Evolutionary conservation across 2,888 invertebrate genomes (phyloP).

Genomic region (Prostheceraeus crozeri): DNA sequence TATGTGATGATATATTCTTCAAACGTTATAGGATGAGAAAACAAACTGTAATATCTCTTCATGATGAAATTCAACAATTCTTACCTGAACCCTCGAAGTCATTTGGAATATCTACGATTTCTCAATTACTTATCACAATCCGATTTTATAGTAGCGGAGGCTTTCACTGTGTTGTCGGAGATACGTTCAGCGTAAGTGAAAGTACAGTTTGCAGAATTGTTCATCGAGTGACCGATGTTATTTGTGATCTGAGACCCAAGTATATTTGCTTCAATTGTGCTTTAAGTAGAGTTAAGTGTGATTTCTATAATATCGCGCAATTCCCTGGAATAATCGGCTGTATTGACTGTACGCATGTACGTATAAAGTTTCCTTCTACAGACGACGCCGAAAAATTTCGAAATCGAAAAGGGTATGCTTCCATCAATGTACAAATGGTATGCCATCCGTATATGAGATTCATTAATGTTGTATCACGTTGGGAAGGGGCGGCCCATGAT

Average conservation of each 20-base stretch:
- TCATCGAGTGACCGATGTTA: constrained; percentile 1
- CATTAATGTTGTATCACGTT: constrained; percentile 22
- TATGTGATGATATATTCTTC: too few relatives aligned
- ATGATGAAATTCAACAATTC: too few relatives aligned
- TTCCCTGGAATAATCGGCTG: constrained; percentile 18
- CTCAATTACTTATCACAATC: too few relatives aligned
- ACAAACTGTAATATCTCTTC: too few relatives aligned
- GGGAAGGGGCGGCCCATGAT: constrained; percentile 27
- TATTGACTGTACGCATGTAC: not conserved
- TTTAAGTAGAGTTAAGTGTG: constrained; percentile 14
- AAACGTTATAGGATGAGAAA: too few relatives aligned
- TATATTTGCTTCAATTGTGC: constrained; percentile 17
- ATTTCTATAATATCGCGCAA: constrained; percentile 20
- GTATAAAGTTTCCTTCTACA: constrained; percentile 7
- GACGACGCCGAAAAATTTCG: constrained; percentile 22
- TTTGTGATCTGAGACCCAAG: constrained; percentile 20
- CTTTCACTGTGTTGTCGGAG: too few relatives aligned
- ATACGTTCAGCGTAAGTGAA: too few relatives aligned
- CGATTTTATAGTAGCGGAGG: too few relatives aligned
- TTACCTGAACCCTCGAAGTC: too few relatives aligned
- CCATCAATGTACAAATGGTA: constrained; percentile 19
- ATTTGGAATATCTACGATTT: too few relatives aligned
- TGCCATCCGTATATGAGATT: constrained; percentile 13
- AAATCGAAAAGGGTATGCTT: constrained; percentile 21
- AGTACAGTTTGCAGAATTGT: constrained; percentile 20